Base-by-base conservation (phyloP, 2,113 vertebrate species). In the Hydrochoerus hydrochaeris region DNA sequence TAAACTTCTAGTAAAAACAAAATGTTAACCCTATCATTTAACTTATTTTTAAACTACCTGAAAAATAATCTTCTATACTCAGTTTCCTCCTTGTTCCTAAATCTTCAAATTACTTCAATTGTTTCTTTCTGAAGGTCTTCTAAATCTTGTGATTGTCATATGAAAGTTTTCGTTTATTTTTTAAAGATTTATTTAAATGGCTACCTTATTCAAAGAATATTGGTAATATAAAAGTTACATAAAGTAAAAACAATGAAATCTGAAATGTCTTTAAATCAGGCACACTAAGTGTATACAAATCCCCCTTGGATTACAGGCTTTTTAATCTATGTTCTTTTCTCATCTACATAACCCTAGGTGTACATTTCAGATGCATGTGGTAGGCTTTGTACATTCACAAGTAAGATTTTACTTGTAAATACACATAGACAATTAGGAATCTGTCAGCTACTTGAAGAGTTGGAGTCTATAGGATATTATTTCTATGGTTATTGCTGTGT, bases 321-420 rank as follows among this genome's bases (percentile, higher is more conserved):
- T 81, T 58, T 6, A 19, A 46, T 77, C 35, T 41, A 35, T 41
- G 46, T 44, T 82, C 11, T 84, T 81, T 81, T 85, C 49, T 32
- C 38, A 49, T 89, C 62, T 81, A 9, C 26, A 73, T 88, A 92
- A 82, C 4, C 13, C 44, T 75, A 12, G 44, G n/a, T 81, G 8
- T 28, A 93, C 63, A 69, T 84, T 62, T 95, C 49, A 77, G 16
- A 16, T 86, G 49, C 63, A 54, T 49, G 28, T 44, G 9, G 17
- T 57, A 63, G 90, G 8, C 32, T 60, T 81, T 11, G 35, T 12
- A 28, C 19, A 91, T 38, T 65, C 85, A 87, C 87, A 89, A 24
- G 41, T 96, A 92, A 78, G 13, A 69, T 65, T 81, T 93, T 86
- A 82, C 87, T 91, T 91, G 41, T 41, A 96, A 96, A 52, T 94